Base-by-base conservation (phyloP, 2,113 vertebrate genomes). In the Eira barbara region DNA sequence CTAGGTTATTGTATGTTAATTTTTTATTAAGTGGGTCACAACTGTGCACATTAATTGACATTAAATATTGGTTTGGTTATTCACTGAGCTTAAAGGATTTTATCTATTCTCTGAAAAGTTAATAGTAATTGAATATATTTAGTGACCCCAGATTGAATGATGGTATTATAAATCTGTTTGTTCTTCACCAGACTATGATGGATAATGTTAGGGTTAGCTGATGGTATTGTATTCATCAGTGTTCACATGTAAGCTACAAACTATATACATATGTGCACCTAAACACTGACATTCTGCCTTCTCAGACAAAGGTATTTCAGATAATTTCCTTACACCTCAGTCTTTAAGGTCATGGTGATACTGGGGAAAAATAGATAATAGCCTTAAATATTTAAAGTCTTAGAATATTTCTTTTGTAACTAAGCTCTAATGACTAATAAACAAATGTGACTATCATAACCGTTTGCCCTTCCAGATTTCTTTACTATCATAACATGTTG, bases 1-100 rank as follows among this genome's bases (percentile, higher is more conserved):
- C 12, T 67, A 74, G 39, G 45, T 92, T 80, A 29, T 84, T 95
- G 78, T 55, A n/a, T 55, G 45, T 92, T 95, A 52, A 47, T 91
- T 90, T 95, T 86, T 92, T 55, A 36, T 82, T 95, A 71, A 78
- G 27, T 57, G 31, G 47, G 57, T 71, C 63, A 80, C n/a, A 55
- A 61, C 78, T 78, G 21, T 86, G 5, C 29, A 45, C 59, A 36
- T 69, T 79, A 61, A 61, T 88, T 92, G 57, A 73, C 15, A 42
- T 92, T 63, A 95, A 86, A 83, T 89, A 71, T 80, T 67, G 61
- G 12, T 94, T 94, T 94, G 71, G 52, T 92, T 93, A 90, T 85
- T 97, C 81, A 55, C 34, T 71, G 55, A 79, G 34, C 47, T 84
- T 89, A 89, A 89, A 97, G 57, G 65, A 78, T 89, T 96, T 74